phyloP scores from a whole-genome alignment of 2,113 vertebrate genomes.

The Gallinago paraguaiae region DNA sequence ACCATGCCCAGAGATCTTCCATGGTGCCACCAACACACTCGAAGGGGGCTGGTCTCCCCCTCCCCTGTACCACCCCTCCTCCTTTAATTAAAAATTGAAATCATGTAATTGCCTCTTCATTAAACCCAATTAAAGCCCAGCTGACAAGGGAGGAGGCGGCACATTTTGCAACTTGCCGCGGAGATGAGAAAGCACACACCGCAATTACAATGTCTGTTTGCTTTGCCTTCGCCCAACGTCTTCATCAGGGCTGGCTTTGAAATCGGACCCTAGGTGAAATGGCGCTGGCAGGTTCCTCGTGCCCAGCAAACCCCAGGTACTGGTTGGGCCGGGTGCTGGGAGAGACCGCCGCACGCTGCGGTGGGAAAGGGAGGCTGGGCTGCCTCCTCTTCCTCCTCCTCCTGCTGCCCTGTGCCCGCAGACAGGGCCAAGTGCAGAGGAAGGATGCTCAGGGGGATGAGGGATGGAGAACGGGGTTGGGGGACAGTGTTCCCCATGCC shows the following conservation, averaged over 20 bases:
- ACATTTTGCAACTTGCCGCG: conserved; percentile 40
- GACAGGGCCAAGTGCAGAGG: neutral
- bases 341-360: accelerated
- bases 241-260: conserved; percentile 20
- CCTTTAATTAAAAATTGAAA: conserved; percentile 60
- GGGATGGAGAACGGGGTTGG: neutral
- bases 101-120: conserved; percentile 53
- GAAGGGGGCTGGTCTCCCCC: neutral
- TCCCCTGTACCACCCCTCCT: neutral
- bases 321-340: neutral
- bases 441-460: neutral
- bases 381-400: neutral
- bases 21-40: neutral
- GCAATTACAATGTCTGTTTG: conserved; percentile 39
- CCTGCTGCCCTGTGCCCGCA: neutral
- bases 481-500: neutral
- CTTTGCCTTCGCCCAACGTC: conserved; percentile 6
- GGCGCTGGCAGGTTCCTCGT: neutral
- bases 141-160: conserved; percentile 52
- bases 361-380: neutral
- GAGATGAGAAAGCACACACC: conserved; percentile 12
- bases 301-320: neutral
- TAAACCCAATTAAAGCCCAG: conserved; percentile 50
- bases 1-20: neutral
- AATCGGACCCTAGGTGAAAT: neutral